Evolutionary conservation across 1,140 invertebrate genomes (phyloP), one percentile per base, ranked within the genome.

Genomic region (Hycleus cichorii): DNA sequence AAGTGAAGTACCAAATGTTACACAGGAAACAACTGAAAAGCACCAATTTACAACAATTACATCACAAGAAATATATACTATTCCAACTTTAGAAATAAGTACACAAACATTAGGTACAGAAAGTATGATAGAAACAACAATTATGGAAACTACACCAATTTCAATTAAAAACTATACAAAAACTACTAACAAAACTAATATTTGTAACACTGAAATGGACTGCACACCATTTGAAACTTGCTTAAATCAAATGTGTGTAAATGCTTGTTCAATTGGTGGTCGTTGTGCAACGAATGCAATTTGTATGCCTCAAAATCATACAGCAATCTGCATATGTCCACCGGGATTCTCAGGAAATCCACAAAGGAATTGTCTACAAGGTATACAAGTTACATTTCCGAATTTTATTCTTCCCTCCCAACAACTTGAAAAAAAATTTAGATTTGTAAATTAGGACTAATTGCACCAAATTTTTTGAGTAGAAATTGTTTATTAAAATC

Each of bases 291-390:
- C 82, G 61, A 82, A 82, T 64, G 81, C 85, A 47, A 74, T 83
- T 59, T 91, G 88, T 75, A 78, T 77, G 47, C 83, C 83, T 43
- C 76, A 81, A 55, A 83, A 87, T 74, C 87, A 89, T 72, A 78
- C 80, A 51, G 81, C 85, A 42, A 79, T 83, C 54, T 90, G 88
- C 74, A 80, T 81, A 45, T 90, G 87, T 72, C 83, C 81, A 6
- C 78, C 79, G 5, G 84, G 84, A 63, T 68, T 65, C 64, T 66
- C 63, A 47, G 72, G 72, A 62, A 68, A 74, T 64, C 64, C 71
- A 46, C 67, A 65, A 42, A 69, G 62, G 65, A 68, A 69, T 53
- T 74, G 72, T 59, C 59, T 67, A 47, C 63, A 70, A 74, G 72
- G 72, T 74, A 74, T 69, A 65, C 50, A 57, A 61, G 47, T 57